Conservation (phyloP, 2,113 vertebrate species). For the Odocoileus hemionus region DNA sequence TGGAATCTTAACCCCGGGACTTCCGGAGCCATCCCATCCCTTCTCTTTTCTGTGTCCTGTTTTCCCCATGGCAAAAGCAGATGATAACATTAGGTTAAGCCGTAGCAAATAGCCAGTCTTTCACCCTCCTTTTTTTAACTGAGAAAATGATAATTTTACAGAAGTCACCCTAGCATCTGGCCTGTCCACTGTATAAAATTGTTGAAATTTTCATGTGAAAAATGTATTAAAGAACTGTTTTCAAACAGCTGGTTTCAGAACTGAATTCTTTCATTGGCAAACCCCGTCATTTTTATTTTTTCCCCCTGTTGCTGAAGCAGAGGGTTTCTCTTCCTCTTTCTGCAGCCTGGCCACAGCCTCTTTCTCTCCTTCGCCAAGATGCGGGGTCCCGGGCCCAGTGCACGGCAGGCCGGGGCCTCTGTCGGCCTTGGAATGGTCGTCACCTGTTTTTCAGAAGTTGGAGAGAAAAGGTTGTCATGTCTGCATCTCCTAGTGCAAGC, state of each 20-base stretch:
- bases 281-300: not conserved
- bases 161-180: not conserved
- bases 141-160: not conserved
- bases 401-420: fast-evolving
- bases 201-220: not conserved
- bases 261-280: not conserved
- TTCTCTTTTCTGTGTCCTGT: not conserved
- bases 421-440: not conserved
- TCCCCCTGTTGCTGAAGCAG: not conserved
- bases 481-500: fast-evolving
- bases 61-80: not conserved
- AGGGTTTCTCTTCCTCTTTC: not conserved
- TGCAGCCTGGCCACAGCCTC: not conserved
- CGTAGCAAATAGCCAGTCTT: too few relatives aligned
- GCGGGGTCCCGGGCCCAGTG: fast-evolving
- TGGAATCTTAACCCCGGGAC: not conserved
- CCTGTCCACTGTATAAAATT: not conserved
- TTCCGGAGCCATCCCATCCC: not conserved
- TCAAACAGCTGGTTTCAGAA: not conserved
- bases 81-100: not conserved
- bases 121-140: not conserved
- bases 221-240: not conserved
- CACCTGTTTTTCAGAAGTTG: not conserved
- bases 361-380: not conserved
- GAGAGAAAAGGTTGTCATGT: not conserved